Evolutionary conservation across 2,113 vertebrate genomes (phyloP).

Genomic region (Ranitomeya imitator): DNA sequence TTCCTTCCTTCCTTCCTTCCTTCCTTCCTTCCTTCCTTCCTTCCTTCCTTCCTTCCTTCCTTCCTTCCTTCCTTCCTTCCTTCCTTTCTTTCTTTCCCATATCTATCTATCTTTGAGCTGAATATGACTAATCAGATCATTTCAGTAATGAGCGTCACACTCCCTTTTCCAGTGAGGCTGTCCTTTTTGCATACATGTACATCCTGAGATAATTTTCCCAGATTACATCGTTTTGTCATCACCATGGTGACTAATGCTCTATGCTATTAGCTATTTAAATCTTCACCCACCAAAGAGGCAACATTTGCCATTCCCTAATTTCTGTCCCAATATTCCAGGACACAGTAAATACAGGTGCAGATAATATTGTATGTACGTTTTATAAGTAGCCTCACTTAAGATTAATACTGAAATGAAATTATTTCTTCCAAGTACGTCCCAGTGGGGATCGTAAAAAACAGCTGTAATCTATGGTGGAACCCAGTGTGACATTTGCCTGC

Average conservation of each 20-base stretch:
- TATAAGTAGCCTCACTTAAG: neutral
- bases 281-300: neutral
- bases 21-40: no score
- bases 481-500: neutral
- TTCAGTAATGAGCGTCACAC: no score
- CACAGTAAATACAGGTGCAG: neutral
- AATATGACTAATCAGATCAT: no score
- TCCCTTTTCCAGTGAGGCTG: no score
- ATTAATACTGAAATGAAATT: neutral
- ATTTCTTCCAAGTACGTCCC: neutral
- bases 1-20: no score
- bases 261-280: constrained; percentile 25
- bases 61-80: no score
- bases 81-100: no score
- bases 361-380: neutral
- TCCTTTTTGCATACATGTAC: constrained; percentile 20
- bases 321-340: neutral
- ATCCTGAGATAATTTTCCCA: constrained; percentile 49
- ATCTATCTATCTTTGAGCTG: no score
- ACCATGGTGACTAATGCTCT: constrained; percentile 64
- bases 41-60: no score
- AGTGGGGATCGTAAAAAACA: neutral
- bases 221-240: constrained; percentile 56
- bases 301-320: neutral
- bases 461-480: neutral